Percentiles rank a stretch among this genome's conserved stretches.
phyloP scores from a whole-genome alignment of 2,888 invertebrate species.

The Archips xylosteana region DNA sequence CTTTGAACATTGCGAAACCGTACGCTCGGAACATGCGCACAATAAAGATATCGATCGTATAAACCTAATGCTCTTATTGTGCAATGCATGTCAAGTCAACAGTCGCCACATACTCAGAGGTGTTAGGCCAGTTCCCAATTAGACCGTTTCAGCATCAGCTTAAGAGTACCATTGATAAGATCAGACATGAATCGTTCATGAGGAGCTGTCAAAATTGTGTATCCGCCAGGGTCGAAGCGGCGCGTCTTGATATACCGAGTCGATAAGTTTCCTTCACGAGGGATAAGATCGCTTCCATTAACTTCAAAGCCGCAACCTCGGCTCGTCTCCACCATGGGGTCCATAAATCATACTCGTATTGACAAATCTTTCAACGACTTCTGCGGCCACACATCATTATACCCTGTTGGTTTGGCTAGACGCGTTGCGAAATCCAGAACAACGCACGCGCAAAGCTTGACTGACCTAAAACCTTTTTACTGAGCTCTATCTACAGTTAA shows the following conservation, averaged over 20 bases:
- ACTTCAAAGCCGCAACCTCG: constrained; percentile 33
- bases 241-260: constrained; percentile 30
- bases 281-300: constrained; percentile 39
- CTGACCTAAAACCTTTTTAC: constrained; percentile 30
- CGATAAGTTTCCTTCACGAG: constrained; percentile 27
- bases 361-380: constrained; percentile 34
- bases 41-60: constrained; percentile 24
- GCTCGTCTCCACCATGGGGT: constrained; percentile 19
- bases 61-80: constrained; percentile 12
- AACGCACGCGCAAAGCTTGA: constrained; percentile 7
- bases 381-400: constrained; percentile 32
- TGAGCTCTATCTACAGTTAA: constrained; percentile 1
- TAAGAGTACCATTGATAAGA: constrained; percentile 51
- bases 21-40: constrained; percentile 1
- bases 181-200: constrained; percentile 55
- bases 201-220: constrained; percentile 62
- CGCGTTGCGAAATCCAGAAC: constrained; percentile 28
- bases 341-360: constrained; percentile 37
- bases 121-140: constrained; percentile 21
- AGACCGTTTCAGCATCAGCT: constrained; percentile 38
- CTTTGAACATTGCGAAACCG: constrained; percentile 13
- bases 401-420: constrained; percentile 34
- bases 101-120: constrained; percentile 18
- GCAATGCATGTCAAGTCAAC: constrained; percentile 18
- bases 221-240: constrained; percentile 55